A percentile compares a stretch with the other conserved stretches of the same genome.
phyloP scores from a whole-genome alignment of 2,888 invertebrate species.

The Hirudinaria manillensis region DNA sequence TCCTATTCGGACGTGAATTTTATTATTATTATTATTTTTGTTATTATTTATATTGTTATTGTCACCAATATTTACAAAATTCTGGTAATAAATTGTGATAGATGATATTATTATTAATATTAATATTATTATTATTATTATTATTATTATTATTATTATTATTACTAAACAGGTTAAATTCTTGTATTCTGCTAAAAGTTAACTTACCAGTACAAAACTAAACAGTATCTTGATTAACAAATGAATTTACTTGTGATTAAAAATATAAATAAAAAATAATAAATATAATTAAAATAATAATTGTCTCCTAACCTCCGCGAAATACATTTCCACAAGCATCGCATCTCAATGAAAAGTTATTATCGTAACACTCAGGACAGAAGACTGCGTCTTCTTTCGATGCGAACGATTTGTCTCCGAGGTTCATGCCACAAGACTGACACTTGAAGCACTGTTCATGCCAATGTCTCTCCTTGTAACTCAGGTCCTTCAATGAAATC shows the following conservation, averaged over 20 bases:
- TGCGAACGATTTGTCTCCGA: conserved; percentile 99
- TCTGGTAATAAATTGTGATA: background rate
- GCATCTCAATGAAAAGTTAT: conserved; percentile 96
- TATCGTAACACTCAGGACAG: conserved; percentile 98
- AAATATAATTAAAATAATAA: too few species aligned
- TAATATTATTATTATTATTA: background rate
- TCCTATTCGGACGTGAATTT: conserved; percentile 60
- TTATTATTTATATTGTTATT: too few species aligned
- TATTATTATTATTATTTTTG: too few species aligned
- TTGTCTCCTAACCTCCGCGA: conserved; percentile 89
- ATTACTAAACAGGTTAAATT: background rate
- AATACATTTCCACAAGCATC: conserved; percentile 98
- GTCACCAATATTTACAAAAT: background rate
- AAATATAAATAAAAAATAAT: too few species aligned
- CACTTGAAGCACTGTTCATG: conserved; percentile 69
- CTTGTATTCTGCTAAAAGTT: background rate
- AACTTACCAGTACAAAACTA: too few species aligned
- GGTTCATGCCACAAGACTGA: conserved; percentile 90
- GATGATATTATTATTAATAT: background rate
- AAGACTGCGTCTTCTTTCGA: conserved; percentile 98
- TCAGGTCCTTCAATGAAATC: conserved; percentile 79
- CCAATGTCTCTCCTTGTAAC: conserved; percentile 32
- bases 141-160: background rate
- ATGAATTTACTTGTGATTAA: too few species aligned
- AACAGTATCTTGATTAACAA: too few species aligned